Base-by-base conservation (phyloP, 1,140 invertebrate species). In the Solen grandis region DNA sequence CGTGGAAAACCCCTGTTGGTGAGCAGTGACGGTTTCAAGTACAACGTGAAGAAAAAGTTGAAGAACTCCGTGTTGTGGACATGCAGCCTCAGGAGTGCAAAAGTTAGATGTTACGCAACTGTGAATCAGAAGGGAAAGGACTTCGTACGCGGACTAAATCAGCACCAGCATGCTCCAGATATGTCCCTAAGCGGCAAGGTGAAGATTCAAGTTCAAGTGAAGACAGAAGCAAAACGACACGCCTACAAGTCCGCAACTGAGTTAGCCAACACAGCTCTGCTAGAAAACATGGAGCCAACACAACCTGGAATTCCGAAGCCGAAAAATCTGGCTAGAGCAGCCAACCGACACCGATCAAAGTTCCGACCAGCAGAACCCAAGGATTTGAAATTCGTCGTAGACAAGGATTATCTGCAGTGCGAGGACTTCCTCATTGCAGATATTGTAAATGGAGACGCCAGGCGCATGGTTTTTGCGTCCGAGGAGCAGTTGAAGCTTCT, bases 31-130 rank as follows among this genome's bases (percentile, higher is more conserved):
- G 25, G 55, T 5, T 59, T 59, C 55, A 59, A 16, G 22, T 59
- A 59, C 25, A 3, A 27, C 10, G 22, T 14, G 13, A 59, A 59
- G 55, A 59, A 59, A 59, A 59, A 59, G 33, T 31, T 5, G 10
- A 59, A 59, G 16, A 59, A 59, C 54, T 59, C 55, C 3, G 55
- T 59, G 55, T 27, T 59, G 10, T 59, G 55, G 55, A 59, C 55
- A 25, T 59, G 55, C 22, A 59, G 55, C 19, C 10, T 16, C 13
- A 59, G 55, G 33, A 59, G 55, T 59, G 8, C 19, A 10, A 13
- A 3, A 59, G 25, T 59, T 8, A n/a, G 2, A 16, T 59, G 55
- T 16, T 59, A 59, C 33, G 55, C 55, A 2, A 27, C 25, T 13
- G 55, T 59, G 3, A n/a, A 5, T 10, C 55, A 59, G n/a, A n/a